Base-by-base conservation (phyloP, 2,113 vertebrate genomes). In the Platycercus adscitus region DNA sequence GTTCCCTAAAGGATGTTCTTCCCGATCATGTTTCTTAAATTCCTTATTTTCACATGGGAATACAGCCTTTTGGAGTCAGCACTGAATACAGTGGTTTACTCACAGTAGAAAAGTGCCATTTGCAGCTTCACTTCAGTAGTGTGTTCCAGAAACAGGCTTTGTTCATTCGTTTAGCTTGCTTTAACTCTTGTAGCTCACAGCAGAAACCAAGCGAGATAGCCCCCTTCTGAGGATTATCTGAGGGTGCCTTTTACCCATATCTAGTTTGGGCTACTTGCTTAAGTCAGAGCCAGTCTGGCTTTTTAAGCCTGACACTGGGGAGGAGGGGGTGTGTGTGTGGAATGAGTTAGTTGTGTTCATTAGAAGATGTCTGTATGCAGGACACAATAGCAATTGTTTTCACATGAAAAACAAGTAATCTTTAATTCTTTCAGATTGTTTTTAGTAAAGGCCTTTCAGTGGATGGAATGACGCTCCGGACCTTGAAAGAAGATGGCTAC, bases 401-500 rank as follows among this genome's bases (percentile, higher is more conserved):
- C 20, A 49, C 29, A 14, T 71, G 55, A 60, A 94, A 91, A 86
- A 25, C 33, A 81, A 84, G 18, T 53, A 81, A 71, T 85, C 64
- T 70, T 90, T 75, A 81, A 75, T 97, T 97, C 28, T 97, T 95
- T 82, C 91, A 99, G 99, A 96, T 99, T 79, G 90, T 98, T 80
- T 98, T 98, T 94, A 98, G 97, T 63, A 98, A 98, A 95, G 98
- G 98, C 53, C 98, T 99, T 26, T 98, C 98, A 24, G 50, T 97
- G 49, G 93, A 98, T 44, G 98, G 98, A 70, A 98, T 99, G 98
- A 99, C 98, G 18, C 98, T 99, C 61, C 65, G 1, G 9, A 98
- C 98, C 37, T 97, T 99, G 96, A 99, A 98, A 85, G 95, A 99
- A 60, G 97, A 98, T 50, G 99, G 98, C 49, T 99, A 98, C 81